Conservation (phyloP, 2,888 invertebrate species). For the Sclerodermus sp. region DNA sequence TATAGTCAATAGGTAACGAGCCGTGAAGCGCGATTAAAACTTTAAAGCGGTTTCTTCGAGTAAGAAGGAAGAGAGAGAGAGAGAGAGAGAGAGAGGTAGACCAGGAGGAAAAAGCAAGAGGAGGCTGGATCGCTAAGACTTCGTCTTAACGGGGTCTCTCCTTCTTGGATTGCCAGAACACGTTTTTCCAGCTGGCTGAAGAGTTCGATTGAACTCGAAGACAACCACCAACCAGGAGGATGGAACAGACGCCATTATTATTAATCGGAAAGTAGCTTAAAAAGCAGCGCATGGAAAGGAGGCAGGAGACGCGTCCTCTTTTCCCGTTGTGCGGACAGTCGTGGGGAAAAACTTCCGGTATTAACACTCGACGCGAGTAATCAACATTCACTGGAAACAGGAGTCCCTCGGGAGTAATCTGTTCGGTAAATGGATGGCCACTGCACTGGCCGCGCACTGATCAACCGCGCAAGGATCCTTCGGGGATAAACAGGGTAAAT, state of each 20-base stretch:
- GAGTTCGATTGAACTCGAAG: constrained; percentile 23
- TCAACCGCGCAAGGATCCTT: constrained; percentile 28
- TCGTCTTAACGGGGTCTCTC: constrained; percentile 24
- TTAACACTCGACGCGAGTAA: constrained; percentile 1
- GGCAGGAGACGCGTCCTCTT: too few relatives aligned
- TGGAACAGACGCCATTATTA: too few relatives aligned
- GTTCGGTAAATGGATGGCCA: constrained; percentile 33
- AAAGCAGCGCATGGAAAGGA: too few relatives aligned
- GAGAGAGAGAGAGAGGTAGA: constrained; percentile 8
- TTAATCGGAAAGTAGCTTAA: too few relatives aligned
- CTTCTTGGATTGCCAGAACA: constrained; percentile 23
- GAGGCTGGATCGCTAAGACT: constrained; percentile 2
- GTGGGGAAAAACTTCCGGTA: too few relatives aligned
- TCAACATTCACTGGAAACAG: constrained; percentile 19
- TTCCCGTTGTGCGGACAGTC: too few relatives aligned
- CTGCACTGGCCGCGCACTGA: constrained; percentile 9
- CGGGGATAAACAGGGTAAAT: constrained; percentile 21
- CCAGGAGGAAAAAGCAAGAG: constrained; percentile 4
- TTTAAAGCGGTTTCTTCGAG: constrained; percentile 30
- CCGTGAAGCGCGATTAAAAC: constrained; percentile 41
- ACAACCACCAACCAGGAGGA: constrained; percentile 10
- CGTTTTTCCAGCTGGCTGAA: constrained; percentile 34
- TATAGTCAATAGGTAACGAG: constrained; percentile 36
- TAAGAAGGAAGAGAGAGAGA: constrained; percentile 1
- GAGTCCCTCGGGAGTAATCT: constrained; percentile 34